phyloP scores from a whole-genome alignment of 2,888 invertebrate species.

The Agrotis ipsilon region DNA sequence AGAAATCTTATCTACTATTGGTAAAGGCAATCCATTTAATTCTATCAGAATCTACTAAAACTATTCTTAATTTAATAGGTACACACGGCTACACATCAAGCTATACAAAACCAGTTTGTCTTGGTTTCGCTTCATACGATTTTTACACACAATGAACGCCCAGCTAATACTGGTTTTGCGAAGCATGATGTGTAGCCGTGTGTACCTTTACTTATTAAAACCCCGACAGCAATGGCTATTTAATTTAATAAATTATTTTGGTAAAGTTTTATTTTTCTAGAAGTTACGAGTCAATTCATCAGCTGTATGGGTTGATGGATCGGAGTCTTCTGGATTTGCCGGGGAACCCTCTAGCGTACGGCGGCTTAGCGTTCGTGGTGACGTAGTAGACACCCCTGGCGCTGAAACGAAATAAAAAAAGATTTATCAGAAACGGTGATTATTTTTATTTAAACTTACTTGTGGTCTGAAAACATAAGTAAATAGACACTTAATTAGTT shows the following conservation, averaged over 20 bases:
- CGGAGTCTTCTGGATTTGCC: conserved; percentile 90
- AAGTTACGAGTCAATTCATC: conserved; percentile 63
- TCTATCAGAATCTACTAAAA: not conserved
- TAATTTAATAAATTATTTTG: conserved; percentile 50
- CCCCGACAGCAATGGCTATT: conserved; percentile 50
- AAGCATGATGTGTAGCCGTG: too few species aligned
- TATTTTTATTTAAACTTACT: too few species aligned
- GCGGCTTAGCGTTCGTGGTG: conserved; percentile 95
- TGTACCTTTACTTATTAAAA: conserved; percentile 30
- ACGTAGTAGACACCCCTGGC: conserved; percentile 97
- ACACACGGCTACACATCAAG: too few species aligned
- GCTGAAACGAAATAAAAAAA: conserved; percentile 86
- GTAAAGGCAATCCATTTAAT: not conserved
- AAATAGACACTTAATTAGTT: too few species aligned
- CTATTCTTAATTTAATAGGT: conserved; percentile 26
- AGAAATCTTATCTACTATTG: conserved; percentile 8
- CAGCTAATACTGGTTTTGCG: too few species aligned
- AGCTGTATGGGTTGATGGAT: conserved; percentile 82
- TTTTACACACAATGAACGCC: too few species aligned
- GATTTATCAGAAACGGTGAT: too few species aligned
- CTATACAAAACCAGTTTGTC: too few species aligned
- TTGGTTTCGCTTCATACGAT: too few species aligned
- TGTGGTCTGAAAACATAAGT: too few species aligned
- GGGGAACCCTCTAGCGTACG: conserved; percentile 96
- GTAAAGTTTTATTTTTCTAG: conserved; percentile 45